Evolutionary conservation across 2,888 invertebrate species (phyloP).

Genomic region (Lysandra bellargus): DNA sequence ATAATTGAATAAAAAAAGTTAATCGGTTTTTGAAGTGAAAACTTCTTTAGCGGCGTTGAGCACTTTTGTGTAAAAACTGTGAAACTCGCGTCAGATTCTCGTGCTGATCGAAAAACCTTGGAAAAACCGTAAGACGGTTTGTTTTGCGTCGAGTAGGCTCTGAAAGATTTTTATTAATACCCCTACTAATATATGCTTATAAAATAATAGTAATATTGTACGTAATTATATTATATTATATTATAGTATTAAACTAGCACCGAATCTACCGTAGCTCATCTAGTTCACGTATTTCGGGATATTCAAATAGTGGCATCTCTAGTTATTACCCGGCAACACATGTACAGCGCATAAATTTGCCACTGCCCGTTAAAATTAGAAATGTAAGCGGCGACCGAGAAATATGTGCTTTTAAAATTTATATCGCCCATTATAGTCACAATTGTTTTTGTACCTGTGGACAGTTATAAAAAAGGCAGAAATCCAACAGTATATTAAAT

Average conservation of each 20-base stretch:
- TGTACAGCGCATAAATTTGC: conserved; percentile 72
- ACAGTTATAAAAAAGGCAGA: conserved; percentile 41
- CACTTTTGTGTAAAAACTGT: no score
- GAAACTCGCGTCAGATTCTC: no score
- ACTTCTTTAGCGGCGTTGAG: no score
- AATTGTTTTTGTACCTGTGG: conserved; percentile 51
- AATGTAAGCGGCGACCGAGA: conserved; percentile 68
- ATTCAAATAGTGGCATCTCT: conserved; percentile 45
- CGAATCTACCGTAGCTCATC: not conserved
- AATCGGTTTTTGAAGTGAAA: no score
- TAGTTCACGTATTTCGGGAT: not conserved
- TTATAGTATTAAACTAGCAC: not conserved
- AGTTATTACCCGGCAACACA: conserved; percentile 66
- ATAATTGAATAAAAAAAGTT: no score
- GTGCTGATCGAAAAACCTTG: no score
- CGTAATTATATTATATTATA: no score
- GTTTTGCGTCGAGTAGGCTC: no score
- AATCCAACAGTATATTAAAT: not conserved
- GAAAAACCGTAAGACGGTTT: no score
- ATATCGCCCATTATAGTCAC: conserved; percentile 58
- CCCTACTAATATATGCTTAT: no score
- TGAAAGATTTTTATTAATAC: no score
- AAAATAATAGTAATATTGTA: no score
- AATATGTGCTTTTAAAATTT: conserved; percentile 74
- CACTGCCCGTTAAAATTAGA: conserved; percentile 76